Base-by-base conservation (phyloP, 2,113 vertebrate species). In the Gavialis gangeticus region DNA sequence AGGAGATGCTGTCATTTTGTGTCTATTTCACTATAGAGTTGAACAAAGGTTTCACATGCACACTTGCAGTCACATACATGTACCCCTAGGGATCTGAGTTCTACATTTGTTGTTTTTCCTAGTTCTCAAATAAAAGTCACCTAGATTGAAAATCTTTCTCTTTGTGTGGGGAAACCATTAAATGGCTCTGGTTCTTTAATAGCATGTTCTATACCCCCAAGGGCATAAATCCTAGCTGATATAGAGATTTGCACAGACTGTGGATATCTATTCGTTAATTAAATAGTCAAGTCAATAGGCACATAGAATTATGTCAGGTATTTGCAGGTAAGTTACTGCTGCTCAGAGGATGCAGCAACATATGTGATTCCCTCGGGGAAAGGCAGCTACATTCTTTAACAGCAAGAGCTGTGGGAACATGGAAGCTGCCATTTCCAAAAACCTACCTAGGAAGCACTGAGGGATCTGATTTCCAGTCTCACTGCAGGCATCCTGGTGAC, bases 401-500 rank as follows among this genome's bases (percentile, higher is more conserved):
- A 56, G 28, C 6, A 4, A 4, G 28, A 59, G 54, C 10, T 12
- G 3, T 5, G 37, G 10, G 63, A 75, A 64, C 0, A 0, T n/a
- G 18, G 34, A 58, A 10, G 25, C 30, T 12, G 69, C 69, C 13
- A 73, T 46, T 25, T 73, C 69, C 67, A 71, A 71, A 71, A 10
- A 78, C 27, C 56, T 76, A 88, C n/a, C 34, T 58, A 30, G 66
- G 30, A 30, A 69, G 62, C 8, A 73, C 19, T 56, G 46, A 27
- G 11, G 27, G 0, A 0, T 71, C 30, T 60, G 8, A 54, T 4
- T 5, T 0, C 2, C 30, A 75, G 34, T 56, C 79, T n/a, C 2
- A 17, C 9, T 30, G 66, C 0, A 0, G 5, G 11, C 3, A 63
- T 0, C 0, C 10, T 46, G n/a, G 16, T 14, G 66, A 22, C 15